These are phyloP conservation scores for Bombus polaris DNA, from an alignment of 1,140 invertebrate genomes.

Conservation along the genomic window DNA sequence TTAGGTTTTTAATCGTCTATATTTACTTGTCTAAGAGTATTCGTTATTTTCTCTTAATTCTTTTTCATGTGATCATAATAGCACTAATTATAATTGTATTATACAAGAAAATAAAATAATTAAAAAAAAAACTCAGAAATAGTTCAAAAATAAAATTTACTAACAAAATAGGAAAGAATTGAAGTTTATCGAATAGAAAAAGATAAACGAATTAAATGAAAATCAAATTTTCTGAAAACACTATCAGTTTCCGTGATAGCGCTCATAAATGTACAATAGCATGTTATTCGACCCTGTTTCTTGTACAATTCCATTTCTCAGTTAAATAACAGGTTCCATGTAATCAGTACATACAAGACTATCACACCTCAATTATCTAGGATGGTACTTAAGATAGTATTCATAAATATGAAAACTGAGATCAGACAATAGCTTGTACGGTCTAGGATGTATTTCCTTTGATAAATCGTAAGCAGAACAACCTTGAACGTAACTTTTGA, in stretches of 20 bases:
- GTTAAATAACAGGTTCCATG: not conserved
- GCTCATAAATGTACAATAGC: not conserved
- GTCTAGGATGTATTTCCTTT: not conserved
- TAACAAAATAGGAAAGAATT: too few species aligned
- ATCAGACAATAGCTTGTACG: not conserved
- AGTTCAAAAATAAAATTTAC: too few species aligned
- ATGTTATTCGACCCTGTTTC: not conserved
- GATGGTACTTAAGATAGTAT: not conserved
- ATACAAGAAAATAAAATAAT: too few species aligned
- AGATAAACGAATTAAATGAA: too few species aligned
- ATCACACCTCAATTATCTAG: not conserved
- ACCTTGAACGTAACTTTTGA: constrained; percentile 35
- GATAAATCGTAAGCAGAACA: constrained; percentile 15
- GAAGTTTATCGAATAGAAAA: too few species aligned
- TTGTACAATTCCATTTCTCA: not conserved
- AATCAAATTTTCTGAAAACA: too few species aligned
- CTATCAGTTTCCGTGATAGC: not conserved
- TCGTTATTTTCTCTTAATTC: not conserved
- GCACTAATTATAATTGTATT: too few species aligned
- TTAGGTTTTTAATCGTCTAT: too few species aligned
- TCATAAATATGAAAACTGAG: not conserved
- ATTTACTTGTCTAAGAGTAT: too few species aligned
- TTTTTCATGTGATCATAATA: too few species aligned
- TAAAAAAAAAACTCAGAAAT: too few species aligned
- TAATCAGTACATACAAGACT: not conserved